Percentiles rank a stretch among this genome's conserved stretches.
These are phyloP conservation scores for Spinus pinus DNA, from an alignment of 2,797 vertebrate genomes.

Conservation along the genomic window DNA sequence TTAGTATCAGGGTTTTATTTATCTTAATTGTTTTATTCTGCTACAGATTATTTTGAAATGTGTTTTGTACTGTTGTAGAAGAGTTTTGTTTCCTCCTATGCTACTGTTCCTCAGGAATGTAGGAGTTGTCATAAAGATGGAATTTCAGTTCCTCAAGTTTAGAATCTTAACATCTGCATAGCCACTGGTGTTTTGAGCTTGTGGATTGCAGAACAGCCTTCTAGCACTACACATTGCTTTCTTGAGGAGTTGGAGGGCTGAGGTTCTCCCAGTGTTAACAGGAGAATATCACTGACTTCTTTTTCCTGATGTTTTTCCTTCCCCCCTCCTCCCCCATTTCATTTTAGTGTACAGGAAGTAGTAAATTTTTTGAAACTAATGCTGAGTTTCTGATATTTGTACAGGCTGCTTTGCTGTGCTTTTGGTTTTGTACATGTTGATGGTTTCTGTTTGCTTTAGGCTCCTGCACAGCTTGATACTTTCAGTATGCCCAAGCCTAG, in stretches of 20 bases:
- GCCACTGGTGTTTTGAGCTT: not conserved
- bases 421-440: not conserved
- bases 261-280: not conserved
- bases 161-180: not conserved
- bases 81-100: too few species aligned
- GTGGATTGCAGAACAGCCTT: not conserved
- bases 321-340: fast-evolving
- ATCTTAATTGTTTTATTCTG: not conserved
- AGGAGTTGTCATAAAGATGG: not conserved
- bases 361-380: not conserved
- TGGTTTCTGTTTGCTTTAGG: not conserved
- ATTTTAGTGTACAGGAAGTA: not conserved
- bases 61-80: not conserved
- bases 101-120: not conserved
- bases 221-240: not conserved
- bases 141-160: not conserved
- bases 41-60: not conserved
- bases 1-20: conserved; percentile 40
- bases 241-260: not conserved
- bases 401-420: not conserved
- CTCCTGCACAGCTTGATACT: not conserved
- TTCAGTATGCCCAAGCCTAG: not conserved
- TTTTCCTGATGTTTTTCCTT: not conserved
- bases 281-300: not conserved
- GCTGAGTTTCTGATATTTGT: not conserved